Conservation (phyloP, 1,140 invertebrate genomes). For the Oscheius sp. region DNA sequence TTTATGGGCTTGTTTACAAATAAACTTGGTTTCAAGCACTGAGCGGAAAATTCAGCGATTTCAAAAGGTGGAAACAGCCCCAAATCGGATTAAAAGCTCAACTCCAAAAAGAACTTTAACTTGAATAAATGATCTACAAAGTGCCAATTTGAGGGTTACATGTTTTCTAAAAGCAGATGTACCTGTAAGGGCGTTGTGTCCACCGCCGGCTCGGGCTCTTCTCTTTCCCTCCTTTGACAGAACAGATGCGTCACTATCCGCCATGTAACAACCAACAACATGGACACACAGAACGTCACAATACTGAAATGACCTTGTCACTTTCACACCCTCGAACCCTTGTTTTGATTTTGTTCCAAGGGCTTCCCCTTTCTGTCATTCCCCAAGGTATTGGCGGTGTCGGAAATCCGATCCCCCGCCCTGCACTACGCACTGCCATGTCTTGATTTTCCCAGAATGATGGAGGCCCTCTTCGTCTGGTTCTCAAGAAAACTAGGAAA, state of each 20-base stretch:
- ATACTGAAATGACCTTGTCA: conserved; percentile 49
- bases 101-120: too few species aligned
- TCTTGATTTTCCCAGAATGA: too few species aligned
- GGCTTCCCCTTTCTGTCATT: not conserved
- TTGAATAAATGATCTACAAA: too few species aligned
- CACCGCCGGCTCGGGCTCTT: conserved; percentile 18
- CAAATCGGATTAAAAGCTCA: too few species aligned
- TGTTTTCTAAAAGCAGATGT: too few species aligned
- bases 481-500: too few species aligned
- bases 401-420: conserved; percentile 10
- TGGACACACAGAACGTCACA: conserved; percentile 61
- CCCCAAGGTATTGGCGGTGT: conserved; percentile 15
- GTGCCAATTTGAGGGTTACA: too few species aligned
- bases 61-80: too few species aligned
- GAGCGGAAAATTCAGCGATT: too few species aligned
- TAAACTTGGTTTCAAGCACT: too few species aligned
- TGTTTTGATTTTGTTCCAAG: not conserved
- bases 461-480: too few species aligned
- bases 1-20: too few species aligned
- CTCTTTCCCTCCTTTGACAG: conserved; percentile 56
- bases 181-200: conserved; percentile 21
- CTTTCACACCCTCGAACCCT: not conserved
- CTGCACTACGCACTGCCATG: conserved; percentile 4
- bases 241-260: conserved; percentile 57
- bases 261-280: conserved; percentile 61